Evolutionary conservation across 1,140 invertebrate species (phyloP).

Genomic region (Dinoponera quadriceps): DNA sequence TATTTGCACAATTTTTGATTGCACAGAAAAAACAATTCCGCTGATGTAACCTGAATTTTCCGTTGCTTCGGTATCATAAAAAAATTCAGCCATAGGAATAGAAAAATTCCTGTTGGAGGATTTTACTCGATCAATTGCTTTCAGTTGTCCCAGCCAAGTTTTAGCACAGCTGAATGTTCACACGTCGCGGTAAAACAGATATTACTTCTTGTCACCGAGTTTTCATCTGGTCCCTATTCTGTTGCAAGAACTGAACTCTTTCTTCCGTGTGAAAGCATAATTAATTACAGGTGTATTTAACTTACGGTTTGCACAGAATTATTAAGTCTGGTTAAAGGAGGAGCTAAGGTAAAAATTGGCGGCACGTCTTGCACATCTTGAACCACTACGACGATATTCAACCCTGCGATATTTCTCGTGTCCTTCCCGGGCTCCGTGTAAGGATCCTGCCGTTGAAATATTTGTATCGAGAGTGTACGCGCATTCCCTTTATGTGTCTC

Average conservation of each 20-base stretch:
- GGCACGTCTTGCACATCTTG: conserved; percentile 95
- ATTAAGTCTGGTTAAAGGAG: conserved; percentile 90
- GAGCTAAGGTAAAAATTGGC: conserved; percentile 92
- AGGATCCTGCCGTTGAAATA: conserved; percentile 88
- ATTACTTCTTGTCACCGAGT: too few relatives aligned
- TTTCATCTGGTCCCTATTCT: too few relatives aligned
- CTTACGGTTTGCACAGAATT: conserved; percentile 82
- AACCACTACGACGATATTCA: conserved; percentile 92
- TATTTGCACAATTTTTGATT: too few relatives aligned
- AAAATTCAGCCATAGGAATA: too few relatives aligned
- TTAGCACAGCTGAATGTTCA: too few relatives aligned
- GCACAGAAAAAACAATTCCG: not conserved
- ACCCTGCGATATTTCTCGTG: conserved; percentile 93
- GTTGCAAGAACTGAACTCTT: not conserved
- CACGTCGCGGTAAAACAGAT: too few relatives aligned
- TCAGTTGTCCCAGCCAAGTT: too few relatives aligned
- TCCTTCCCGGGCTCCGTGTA: conserved; percentile 93
- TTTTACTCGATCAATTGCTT: too few relatives aligned
- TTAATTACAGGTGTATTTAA: not conserved
- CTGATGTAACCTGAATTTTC: too few relatives aligned
- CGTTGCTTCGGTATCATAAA: too few relatives aligned
- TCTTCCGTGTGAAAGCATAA: not conserved
- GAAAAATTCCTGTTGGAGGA: too few relatives aligned
- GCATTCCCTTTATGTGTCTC: not conserved
- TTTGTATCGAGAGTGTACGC: not conserved